These are phyloP conservation scores for Macquaria australasica DNA, from an alignment of 2,113 vertebrate genomes.

Conservation along the genomic window DNA sequence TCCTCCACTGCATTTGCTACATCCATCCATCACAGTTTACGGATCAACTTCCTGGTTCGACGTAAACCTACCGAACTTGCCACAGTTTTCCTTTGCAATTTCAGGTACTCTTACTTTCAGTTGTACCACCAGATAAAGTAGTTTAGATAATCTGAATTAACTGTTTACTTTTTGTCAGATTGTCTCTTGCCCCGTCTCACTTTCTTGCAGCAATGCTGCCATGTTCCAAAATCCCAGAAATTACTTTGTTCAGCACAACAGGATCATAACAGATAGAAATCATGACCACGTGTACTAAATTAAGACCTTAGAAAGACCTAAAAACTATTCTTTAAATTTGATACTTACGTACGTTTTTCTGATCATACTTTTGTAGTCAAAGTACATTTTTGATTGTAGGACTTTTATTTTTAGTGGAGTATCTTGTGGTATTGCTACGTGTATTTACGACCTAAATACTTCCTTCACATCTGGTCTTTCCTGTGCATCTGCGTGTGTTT, in stretches of 20 bases:
- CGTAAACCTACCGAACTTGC: no score
- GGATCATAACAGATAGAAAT: no score
- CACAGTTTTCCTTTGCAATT: neutral
- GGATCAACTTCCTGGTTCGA: neutral
- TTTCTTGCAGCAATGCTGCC: neutral
- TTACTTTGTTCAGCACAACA: neutral
- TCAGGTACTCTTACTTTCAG: no score
- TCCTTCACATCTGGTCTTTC: neutral
- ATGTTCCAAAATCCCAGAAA: neutral
- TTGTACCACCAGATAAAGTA: no score
- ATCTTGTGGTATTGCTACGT: neutral
- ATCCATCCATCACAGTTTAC: neutral
- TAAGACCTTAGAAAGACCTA: no score
- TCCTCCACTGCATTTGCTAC: neutral
- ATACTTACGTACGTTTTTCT: neutral
- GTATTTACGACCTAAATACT: slow-evolving; percentile 2
- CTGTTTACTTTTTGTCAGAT: neutral
- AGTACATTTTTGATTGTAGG: neutral
- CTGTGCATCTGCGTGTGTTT: slow-evolving; percentile 18
- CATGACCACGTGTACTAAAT: no score
- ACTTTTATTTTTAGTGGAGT: no score
- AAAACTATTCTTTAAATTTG: neutral
- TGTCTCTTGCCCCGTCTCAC: neutral
- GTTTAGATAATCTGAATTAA: neutral
- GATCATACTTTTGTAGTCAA: neutral